A percentile compares a stretch with the other conserved stretches of the same genome.
Conservation (phyloP, 2,888 invertebrate genomes). For the Lordiphosa fenestrarum region DNA sequence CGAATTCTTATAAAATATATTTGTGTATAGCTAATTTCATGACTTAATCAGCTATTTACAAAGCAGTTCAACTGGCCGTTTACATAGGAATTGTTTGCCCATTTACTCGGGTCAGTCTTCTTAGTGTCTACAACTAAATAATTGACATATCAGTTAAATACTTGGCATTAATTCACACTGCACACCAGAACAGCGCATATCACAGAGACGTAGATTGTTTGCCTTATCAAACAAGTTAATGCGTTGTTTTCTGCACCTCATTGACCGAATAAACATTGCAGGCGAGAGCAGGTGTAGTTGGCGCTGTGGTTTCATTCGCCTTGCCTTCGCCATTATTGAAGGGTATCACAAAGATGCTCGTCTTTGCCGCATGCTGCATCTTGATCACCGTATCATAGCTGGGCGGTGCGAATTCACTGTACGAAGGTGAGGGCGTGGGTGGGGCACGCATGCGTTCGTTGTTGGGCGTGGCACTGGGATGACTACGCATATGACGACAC, state of each 20-base stretch:
- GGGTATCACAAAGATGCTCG: constrained; percentile 78
- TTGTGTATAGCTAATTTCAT: constrained; percentile 4
- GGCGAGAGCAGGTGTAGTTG: constrained; percentile 29
- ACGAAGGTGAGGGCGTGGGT: constrained; percentile 79
- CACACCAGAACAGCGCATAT: constrained; percentile 56
- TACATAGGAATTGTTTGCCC: constrained; percentile 11
- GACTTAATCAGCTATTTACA: constrained; percentile 24
- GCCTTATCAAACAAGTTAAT: constrained; percentile 15
- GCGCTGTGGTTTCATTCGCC: constrained; percentile 13
- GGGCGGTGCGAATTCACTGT: constrained; percentile 80
- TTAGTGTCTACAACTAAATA: constrained; percentile 25
- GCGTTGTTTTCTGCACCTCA: constrained; percentile 68
- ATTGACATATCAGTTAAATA: constrained; percentile 27
- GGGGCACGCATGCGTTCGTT: constrained; percentile 66
- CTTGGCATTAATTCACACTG: constrained; percentile 42
- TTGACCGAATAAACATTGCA: constrained; percentile 72
- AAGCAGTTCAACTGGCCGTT: constrained; percentile 38
- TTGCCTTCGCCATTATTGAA: constrained; percentile 47
- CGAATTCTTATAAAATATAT: constrained; percentile 12
- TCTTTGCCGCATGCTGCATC: constrained; percentile 67
- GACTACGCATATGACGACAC: constrained; percentile 57
- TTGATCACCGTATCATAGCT: constrained; percentile 79
- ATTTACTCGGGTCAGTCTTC: constrained; percentile 36
- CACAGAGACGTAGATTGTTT: constrained; percentile 46
- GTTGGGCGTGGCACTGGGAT: constrained; percentile 35